These are phyloP conservation scores for Ophion obscuratus DNA, from an alignment of 2,888 invertebrate species.

Conservation along the genomic window DNA sequence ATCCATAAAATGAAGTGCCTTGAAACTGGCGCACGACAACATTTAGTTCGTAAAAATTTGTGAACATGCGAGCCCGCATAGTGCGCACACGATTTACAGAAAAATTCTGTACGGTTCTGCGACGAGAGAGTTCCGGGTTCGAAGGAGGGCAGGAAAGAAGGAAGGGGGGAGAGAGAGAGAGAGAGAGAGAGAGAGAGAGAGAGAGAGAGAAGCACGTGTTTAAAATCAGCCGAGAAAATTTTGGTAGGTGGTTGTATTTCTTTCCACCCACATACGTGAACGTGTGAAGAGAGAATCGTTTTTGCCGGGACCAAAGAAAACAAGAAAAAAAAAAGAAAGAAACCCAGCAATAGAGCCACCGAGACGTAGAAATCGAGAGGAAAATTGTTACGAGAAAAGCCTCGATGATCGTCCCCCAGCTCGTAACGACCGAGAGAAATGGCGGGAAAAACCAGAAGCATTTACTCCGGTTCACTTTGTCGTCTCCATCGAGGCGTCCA, in stretches of 20 bases:
- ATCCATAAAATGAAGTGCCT: background rate
- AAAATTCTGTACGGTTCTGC: conserved; percentile 40
- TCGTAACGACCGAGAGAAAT: background rate
- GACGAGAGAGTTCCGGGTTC: conserved; percentile 62
- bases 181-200: conserved; percentile 11
- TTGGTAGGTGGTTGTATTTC: conserved; percentile 1
- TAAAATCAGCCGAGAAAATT: conserved; percentile 29
- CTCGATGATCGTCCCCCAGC: background rate
- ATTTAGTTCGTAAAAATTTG: conserved; percentile 57
- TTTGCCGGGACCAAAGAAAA: background rate
- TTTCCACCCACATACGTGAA: background rate
- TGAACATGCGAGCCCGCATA: conserved; percentile 57
- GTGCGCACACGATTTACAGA: conserved; percentile 16
- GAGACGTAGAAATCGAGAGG: background rate
- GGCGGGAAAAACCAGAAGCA: background rate
- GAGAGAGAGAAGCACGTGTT: conserved; percentile 49
- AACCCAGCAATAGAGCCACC: background rate
- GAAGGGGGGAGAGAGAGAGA: background rate
- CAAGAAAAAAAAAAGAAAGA: background rate
- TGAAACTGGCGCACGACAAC: background rate
- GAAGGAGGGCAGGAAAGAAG: conserved; percentile 1
- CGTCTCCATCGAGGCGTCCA: background rate
- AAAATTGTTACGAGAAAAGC: background rate
- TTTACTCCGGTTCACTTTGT: background rate
- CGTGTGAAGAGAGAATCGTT: conserved; percentile 7